Conservation (phyloP, 2,888 invertebrate species). For the Stictocephala bisonia region DNA sequence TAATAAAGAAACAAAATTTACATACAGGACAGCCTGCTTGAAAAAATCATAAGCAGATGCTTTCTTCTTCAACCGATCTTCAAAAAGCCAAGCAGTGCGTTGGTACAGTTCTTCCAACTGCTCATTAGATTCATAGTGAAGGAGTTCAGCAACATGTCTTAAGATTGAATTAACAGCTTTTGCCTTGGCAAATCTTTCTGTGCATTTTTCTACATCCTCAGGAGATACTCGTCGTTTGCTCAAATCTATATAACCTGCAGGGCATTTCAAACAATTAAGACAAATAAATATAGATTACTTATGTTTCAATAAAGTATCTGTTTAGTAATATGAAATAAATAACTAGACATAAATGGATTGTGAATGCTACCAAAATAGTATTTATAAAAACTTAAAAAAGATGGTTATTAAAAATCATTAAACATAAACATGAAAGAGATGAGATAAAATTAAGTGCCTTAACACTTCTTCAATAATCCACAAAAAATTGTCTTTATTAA, state of each 20-base stretch:
- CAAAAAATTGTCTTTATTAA: too few relatives aligned
- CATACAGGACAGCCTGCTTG: conserved; percentile 96
- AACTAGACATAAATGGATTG: neutral
- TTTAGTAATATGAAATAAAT: neutral
- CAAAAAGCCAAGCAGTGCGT: conserved; percentile 98
- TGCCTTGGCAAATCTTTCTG: conserved; percentile 97
- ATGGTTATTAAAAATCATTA: too few relatives aligned
- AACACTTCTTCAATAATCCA: too few relatives aligned
- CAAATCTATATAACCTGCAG: conserved; percentile 95
- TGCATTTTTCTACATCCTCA: conserved; percentile 98
- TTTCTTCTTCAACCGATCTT: conserved; percentile 95
- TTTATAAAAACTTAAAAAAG: too few relatives aligned
- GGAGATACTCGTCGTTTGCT: conserved; percentile 98
- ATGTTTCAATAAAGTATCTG: neutral
- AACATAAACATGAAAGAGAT: too few relatives aligned
- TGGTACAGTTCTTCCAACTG: conserved; percentile 95
- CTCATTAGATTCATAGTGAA: conserved; percentile 90
- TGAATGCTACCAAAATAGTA: too few relatives aligned
- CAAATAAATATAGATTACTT: neutral
- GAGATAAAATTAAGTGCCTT: too few relatives aligned
- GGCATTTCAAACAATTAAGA: neutral
- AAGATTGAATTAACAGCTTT: conserved; percentile 98
- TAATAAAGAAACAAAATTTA: too few relatives aligned
- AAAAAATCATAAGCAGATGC: conserved; percentile 98
- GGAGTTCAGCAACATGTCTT: conserved; percentile 95